Conservation (phyloP, 1,140 invertebrate species). For the Sesamia nonagrioides region DNA sequence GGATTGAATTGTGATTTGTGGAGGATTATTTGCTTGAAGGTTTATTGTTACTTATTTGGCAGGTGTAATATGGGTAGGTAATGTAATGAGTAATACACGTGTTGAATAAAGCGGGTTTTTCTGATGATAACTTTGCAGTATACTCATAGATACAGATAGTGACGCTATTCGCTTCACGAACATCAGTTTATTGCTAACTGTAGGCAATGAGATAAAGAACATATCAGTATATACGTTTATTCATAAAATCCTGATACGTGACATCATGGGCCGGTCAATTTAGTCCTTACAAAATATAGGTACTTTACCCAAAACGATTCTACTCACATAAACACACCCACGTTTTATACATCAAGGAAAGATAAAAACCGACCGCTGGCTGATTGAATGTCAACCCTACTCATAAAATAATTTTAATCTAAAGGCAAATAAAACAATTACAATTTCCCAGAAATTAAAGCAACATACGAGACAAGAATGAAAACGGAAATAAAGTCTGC, state of each 20-base stretch:
- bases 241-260: too few relatives aligned
- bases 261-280: too few relatives aligned
- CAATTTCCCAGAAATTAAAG: conserved; percentile 6
- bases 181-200: neutral
- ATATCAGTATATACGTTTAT: too few relatives aligned
- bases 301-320: neutral
- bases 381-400: conserved; percentile 25
- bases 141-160: neutral
- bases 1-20: neutral
- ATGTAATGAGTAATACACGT: neutral
- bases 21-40: neutral
- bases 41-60: neutral
- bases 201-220: too few relatives aligned
- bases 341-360: neutral
- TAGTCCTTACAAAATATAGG: too few relatives aligned
- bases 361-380: neutral
- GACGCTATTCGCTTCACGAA: neutral
- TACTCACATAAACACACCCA: neutral
- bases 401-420: conserved; percentile 18
- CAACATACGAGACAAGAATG: conserved; percentile 1
- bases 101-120: neutral
- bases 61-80: neutral
- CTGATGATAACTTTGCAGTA: neutral
- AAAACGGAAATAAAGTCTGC: conserved; percentile 6
- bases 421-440: conserved; percentile 14